Evolutionary conservation across 1,140 invertebrate genomes (phyloP).

Genomic region (Tetraneura akinire): DNA sequence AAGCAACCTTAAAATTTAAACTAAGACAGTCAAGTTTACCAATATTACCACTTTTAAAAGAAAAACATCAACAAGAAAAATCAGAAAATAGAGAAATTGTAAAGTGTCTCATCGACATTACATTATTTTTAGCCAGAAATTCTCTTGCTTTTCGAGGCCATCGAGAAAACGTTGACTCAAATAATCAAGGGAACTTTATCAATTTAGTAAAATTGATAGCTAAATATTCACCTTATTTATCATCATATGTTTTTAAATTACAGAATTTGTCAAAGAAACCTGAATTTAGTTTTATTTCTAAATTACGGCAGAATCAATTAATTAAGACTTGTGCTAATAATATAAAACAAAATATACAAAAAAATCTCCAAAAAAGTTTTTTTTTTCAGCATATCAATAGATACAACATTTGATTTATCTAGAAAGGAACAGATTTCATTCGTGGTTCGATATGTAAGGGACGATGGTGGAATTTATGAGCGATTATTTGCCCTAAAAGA

Average conservation of each 20-base stretch:
- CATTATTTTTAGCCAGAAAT: too few species aligned
- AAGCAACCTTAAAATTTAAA: too few species aligned
- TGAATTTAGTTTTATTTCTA: not conserved
- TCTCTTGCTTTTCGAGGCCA: not conserved
- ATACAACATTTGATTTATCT: slow-evolving; percentile 8
- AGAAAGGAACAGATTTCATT: slow-evolving; percentile 5
- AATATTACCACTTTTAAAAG: too few species aligned
- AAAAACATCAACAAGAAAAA: too few species aligned
- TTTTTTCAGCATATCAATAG: not conserved
- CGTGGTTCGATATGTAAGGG: slow-evolving; percentile 6
- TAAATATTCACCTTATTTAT: not conserved
- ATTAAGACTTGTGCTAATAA: not conserved
- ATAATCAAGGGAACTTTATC: not conserved
- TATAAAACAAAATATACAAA: not conserved
- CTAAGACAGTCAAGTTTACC: too few species aligned
- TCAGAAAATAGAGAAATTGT: too few species aligned
- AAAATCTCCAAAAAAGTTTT: not conserved
- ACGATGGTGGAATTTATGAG: not conserved
- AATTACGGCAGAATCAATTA: not conserved
- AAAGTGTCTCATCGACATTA: too few species aligned
- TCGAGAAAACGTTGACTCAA: not conserved
- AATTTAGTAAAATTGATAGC: not conserved
- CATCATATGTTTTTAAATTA: not conserved
- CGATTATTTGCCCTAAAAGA: not conserved
- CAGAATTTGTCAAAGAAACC: not conserved